Evolutionary conservation across 2,797 vertebrate genomes (phyloP).

Genomic region (Peromyscus aztecus): DNA sequence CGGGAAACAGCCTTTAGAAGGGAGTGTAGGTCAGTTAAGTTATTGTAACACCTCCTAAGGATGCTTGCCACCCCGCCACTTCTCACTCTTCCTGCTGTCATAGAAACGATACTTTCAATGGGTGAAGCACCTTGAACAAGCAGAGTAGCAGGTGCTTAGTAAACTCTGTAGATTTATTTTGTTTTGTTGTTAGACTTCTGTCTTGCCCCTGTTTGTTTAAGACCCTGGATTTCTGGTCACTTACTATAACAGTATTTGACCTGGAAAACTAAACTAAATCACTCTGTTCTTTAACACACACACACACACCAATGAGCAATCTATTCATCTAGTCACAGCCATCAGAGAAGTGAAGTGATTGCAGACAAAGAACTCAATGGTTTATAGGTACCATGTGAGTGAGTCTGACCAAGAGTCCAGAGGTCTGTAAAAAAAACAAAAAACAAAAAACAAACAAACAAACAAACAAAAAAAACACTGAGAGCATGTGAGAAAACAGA

Average conservation of each 20-base stretch:
- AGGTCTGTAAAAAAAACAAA: slow-evolving; percentile 4
- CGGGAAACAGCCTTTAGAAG: slow-evolving; percentile 4
- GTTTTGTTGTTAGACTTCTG: not conserved
- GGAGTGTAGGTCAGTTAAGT: slow-evolving; percentile 59
- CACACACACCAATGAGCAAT: not conserved
- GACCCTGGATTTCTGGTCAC: not conserved
- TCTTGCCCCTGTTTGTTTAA: not conserved
- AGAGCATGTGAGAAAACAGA: not conserved
- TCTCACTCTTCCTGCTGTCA: slow-evolving; percentile 16
- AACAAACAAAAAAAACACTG: not conserved
- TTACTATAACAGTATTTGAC: not conserved
- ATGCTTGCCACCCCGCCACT: not conserved
- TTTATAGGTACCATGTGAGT: not conserved
- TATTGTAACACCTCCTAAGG: slow-evolving; percentile 69
- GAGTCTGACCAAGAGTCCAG: not conserved
- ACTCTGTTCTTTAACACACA: not conserved
- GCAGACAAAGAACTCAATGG: not conserved
- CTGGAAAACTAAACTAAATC: not conserved
- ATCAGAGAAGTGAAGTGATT: not conserved
- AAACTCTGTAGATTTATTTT: not conserved
- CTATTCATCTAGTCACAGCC: not conserved
- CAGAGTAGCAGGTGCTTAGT: not conserved
- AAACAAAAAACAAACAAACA: too few relatives aligned
- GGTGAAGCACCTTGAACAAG: not conserved
- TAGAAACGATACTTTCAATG: not conserved